phyloP scores from a whole-genome alignment of 2,113 vertebrate genomes.

The Coreoperca whiteheadi region DNA sequence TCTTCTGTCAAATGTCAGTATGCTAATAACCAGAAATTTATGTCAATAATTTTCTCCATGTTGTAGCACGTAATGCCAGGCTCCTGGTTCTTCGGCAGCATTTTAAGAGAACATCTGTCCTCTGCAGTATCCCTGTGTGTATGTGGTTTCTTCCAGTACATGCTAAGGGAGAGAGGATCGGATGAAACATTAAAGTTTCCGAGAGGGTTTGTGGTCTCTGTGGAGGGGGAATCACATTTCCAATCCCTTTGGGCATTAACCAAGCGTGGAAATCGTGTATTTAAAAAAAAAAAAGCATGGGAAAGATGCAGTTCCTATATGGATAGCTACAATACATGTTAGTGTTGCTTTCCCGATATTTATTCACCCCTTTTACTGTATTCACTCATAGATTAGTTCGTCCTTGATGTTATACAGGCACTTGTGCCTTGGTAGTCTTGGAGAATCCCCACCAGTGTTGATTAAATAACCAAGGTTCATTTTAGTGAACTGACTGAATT shows the following conservation, averaged over 20 bases:
- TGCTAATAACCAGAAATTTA: conserved; percentile 61
- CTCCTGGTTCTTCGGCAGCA: conserved; percentile 9
- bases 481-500: conserved; percentile 4
- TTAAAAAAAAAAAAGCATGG: conserved; percentile 16
- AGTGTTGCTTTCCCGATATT: conserved; percentile 9
- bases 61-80: conserved; percentile 11
- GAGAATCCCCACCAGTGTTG: neutral
- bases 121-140: conserved; percentile 13
- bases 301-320: conserved; percentile 22
- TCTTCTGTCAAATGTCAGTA: conserved; percentile 66
- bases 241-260: conserved; percentile 41
- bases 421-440: neutral
- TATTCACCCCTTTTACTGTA: conserved; percentile 1
- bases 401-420: neutral
- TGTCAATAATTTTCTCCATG: conserved; percentile 41
- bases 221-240: conserved; percentile 54
- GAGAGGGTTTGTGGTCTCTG: conserved; percentile 54
- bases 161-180: conserved; percentile 43
- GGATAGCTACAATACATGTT: neutral
- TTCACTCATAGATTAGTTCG: neutral
- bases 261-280: conserved; percentile 27
- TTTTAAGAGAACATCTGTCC: conserved; percentile 15
- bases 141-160: conserved; percentile 34
- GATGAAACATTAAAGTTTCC: conserved; percentile 71
- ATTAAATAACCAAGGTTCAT: conserved; percentile 9